These are phyloP conservation scores for Proctacanthus coquilletti DNA, from an alignment of 1,140 invertebrate species.

Conservation along the genomic window DNA sequence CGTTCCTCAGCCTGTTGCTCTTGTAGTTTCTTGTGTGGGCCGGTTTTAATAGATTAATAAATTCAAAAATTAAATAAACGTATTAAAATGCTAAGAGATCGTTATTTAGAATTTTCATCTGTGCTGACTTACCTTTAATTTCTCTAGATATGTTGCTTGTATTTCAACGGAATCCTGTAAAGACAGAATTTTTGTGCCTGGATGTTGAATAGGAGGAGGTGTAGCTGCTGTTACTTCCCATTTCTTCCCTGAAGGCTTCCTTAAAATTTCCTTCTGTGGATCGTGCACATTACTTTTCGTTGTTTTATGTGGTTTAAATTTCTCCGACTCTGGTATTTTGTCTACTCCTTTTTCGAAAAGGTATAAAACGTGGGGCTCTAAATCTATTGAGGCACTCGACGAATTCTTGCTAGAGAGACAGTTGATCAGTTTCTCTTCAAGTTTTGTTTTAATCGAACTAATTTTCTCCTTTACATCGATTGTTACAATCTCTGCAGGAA, in stretches of 20 bases:
- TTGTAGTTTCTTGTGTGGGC: constrained; percentile 17
- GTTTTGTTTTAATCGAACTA: constrained; percentile 4
- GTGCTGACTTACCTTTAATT: constrained; percentile 15
- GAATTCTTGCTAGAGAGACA: constrained; percentile 2
- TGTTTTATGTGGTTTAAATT: constrained; percentile 49
- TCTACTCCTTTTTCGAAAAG: constrained; percentile 41
- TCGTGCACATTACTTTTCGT: constrained; percentile 44
- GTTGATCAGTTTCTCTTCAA: constrained; percentile 1
- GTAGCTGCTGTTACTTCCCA: constrained; percentile 57
- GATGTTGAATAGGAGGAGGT: constrained; percentile 34
- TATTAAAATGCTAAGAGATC: too few species aligned
- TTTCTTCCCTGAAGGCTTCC: constrained; percentile 37
- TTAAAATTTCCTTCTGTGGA: constrained; percentile 40
- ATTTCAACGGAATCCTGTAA: constrained; percentile 21
- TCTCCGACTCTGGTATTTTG: constrained; percentile 24
- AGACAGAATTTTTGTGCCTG: constrained; percentile 17
- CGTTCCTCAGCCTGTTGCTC: constrained; percentile 22
- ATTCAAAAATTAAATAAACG: neutral
- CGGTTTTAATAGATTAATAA: too few species aligned
- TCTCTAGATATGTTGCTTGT: constrained; percentile 18
- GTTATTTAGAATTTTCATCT: too few species aligned
- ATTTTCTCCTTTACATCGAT: constrained; percentile 13
- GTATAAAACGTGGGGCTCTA: constrained; percentile 40
- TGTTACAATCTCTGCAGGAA: constrained; percentile 14
- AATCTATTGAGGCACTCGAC: constrained; percentile 4